phyloP scores from a whole-genome alignment of 1,140 invertebrate species.

The Trichomalopsis sarcophagae region DNA sequence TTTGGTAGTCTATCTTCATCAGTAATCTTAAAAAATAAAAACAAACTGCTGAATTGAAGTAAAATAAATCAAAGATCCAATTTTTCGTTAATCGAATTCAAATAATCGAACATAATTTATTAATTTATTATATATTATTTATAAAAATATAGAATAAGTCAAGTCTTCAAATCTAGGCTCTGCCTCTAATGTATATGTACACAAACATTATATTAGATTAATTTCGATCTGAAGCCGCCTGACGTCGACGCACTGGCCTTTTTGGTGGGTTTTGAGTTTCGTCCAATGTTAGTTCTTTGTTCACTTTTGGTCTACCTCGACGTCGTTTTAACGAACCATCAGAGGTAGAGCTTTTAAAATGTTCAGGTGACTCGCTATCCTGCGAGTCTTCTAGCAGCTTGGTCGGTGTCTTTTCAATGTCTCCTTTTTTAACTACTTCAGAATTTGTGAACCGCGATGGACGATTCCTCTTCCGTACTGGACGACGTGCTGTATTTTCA shows the following conservation, averaged over 20 bases:
- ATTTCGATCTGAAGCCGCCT: constrained; percentile 1
- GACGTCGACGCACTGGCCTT: constrained; percentile 54
- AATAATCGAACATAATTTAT: not conserved
- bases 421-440: not conserved
- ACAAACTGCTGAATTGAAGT: not conserved
- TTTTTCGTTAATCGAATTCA: too few species aligned
- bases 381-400: not conserved
- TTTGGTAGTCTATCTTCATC: not conserved
- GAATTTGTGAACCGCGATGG: constrained; percentile 38
- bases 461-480: constrained; percentile 56
- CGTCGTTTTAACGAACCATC: constrained; percentile 52
- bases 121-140: constrained; percentile 21
- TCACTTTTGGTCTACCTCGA: constrained; percentile 51
- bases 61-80: not conserved
- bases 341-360: constrained; percentile 49
- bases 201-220: not conserved
- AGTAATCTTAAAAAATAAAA: not conserved
- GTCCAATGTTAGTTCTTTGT: constrained; percentile 3
- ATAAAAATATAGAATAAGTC: constrained; percentile 24
- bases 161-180: constrained; percentile 5
- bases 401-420: constrained; percentile 21
- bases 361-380: not conserved
- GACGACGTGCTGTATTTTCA: constrained; percentile 12
- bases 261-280: constrained; percentile 55
- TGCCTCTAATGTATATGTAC: constrained; percentile 19